Base-by-base conservation (phyloP, 2,797 vertebrate species). In the Malacoctenus gilli region DNA sequence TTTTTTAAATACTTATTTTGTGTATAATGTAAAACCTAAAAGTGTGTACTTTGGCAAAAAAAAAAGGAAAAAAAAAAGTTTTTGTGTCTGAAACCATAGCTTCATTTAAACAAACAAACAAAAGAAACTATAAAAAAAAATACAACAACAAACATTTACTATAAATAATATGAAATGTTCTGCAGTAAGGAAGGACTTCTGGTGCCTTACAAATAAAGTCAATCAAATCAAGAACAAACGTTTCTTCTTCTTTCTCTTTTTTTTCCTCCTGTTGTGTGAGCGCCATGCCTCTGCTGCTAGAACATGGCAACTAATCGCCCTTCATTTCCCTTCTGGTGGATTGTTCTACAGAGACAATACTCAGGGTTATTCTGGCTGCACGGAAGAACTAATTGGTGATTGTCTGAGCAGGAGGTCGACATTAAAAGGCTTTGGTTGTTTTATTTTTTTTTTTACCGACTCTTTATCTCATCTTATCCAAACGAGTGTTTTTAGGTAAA, bases 141-240 rank as follows among this genome's bases (percentile, higher is more conserved):
- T 84, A 60, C 37, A 67, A 72, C 72, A 82, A 84, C 65, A 83
- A 85, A 89, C 86, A 87, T 88, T 88, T 89, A 89, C 87, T 89
- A 89, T 87, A 87, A 89, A 89, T 86, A 85, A 88, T 85, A 87
- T 86, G 84, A 86, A 87, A 87, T 85, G 87, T 88, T 91, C 82
- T 87, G 89, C 89, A 90, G 89, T 91, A 90, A 91, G 87, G 88
- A 91, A 87, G 85, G 89, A 90, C 88, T 91, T 90, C 84, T 87
- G 84, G 90, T 91, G 90, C 90, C 90, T 91, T 91, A 91, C 88
- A 88, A 91, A 91, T 91, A 91, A 89, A 91, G 79, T 89, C 89
- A 90, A 90, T 90, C 87, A 88, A 90, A 87, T 84, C 74, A 75
- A 77, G 43, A 48, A 23, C n/a, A 51, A 49, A 3, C 1, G 0